Conservation (phyloP, 1,140 invertebrate species). For the Philaenus spumarius region DNA sequence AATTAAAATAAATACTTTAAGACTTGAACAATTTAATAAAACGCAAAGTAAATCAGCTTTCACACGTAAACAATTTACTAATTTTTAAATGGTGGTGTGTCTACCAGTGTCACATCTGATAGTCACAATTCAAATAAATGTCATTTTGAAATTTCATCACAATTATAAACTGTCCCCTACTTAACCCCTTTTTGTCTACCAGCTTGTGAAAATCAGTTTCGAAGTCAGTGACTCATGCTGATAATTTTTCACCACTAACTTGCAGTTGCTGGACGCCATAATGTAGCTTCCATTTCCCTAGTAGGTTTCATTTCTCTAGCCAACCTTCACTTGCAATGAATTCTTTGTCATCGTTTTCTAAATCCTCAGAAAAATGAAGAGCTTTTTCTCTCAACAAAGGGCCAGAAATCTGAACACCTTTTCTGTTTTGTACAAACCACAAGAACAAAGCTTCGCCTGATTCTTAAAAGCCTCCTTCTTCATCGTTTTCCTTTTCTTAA, state of each 20-base stretch:
- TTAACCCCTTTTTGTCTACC: slow-evolving; percentile 28
- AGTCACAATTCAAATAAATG: too few relatives aligned
- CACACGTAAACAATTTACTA: too few relatives aligned
- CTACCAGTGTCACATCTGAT: too few relatives aligned
- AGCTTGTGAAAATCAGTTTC: too few relatives aligned
- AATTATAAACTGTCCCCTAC: slow-evolving; percentile 16
- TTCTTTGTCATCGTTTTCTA: slow-evolving; percentile 19
- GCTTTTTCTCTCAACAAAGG: not conserved
- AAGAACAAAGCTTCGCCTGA: slow-evolving; percentile 1
- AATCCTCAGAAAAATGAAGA: not conserved
- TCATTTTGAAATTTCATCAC: not conserved
- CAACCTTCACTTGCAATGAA: slow-evolving; percentile 31
- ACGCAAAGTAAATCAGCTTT: too few relatives aligned
- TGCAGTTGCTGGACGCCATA: too few relatives aligned
- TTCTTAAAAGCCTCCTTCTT: not conserved
- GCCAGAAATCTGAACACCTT: slow-evolving; percentile 1
- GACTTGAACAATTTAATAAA: too few relatives aligned
- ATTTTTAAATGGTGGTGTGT: not conserved
- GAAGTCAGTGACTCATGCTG: too few relatives aligned
- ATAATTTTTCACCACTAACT: too few relatives aligned
- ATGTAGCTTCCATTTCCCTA: too few relatives aligned
- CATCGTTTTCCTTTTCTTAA: not conserved
- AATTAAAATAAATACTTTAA: too few relatives aligned
- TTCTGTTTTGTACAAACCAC: not conserved
- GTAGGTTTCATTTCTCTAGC: slow-evolving; percentile 29